Conservation (phyloP, 2,113 vertebrate genomes). For the Monarcha castaneiventris region DNA sequence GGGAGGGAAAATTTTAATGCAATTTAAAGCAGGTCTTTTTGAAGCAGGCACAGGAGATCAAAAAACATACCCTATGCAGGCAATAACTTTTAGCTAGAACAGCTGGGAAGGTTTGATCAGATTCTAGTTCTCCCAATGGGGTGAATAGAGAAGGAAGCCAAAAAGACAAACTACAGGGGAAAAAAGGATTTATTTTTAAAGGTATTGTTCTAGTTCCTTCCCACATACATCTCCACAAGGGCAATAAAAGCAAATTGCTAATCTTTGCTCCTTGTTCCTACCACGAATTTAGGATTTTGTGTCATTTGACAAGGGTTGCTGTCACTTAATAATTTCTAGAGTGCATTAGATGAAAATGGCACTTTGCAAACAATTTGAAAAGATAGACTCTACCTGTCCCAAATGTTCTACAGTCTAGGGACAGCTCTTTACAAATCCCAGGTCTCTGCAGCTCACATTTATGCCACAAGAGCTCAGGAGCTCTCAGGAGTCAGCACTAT, state of each 20-base stretch:
- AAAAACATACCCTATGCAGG: neutral
- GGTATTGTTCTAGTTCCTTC: neutral
- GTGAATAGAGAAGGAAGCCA: neutral
- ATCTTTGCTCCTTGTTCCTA: neutral
- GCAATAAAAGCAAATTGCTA: neutral
- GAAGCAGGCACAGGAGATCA: neutral
- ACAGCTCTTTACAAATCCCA: neutral
- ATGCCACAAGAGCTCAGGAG: neutral
- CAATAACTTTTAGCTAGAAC: neutral
- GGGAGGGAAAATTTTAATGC: neutral
- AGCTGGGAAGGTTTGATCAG: neutral
- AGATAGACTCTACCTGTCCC: neutral
- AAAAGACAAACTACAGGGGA: neutral
- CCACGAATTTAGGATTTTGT: neutral
- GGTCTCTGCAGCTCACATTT: neutral
- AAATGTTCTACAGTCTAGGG: neutral
- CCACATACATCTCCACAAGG: neutral
- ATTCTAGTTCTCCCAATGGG: neutral
- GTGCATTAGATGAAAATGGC: neutral
- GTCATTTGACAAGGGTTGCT: neutral
- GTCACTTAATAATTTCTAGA: neutral
- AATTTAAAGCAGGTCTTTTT: neutral
- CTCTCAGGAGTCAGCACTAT: neutral
- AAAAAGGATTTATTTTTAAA: neutral
- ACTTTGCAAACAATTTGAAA: neutral